A percentile compares a stretch with the other conserved stretches of the same genome.
These are phyloP conservation scores for Misgurnus anguillicaudatus DNA, from an alignment of 2,113 vertebrate species.

Conservation along the genomic window DNA sequence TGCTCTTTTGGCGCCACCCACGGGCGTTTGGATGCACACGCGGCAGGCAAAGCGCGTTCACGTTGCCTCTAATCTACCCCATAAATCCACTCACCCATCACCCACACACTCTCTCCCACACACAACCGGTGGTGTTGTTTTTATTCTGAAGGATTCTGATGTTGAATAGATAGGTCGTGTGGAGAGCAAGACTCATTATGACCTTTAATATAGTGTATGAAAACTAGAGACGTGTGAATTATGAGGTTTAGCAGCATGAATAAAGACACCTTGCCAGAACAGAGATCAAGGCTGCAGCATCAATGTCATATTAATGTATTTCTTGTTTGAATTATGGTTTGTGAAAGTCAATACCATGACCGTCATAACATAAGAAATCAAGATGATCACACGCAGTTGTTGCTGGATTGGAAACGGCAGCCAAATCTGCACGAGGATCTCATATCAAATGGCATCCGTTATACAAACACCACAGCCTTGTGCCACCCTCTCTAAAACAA, in stretches of 20 bases:
- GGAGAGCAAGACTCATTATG: background rate
- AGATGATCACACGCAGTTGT: background rate
- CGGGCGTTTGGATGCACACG: constrained; percentile 62
- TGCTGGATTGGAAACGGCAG: no score
- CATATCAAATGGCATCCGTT: no score
- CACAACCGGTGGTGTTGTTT: background rate
- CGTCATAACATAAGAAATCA: background rate
- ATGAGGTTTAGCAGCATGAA: background rate
- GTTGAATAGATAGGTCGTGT: background rate
- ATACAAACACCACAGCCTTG: no score
- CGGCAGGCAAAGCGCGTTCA: constrained; percentile 21
- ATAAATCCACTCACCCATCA: constrained; percentile 31
- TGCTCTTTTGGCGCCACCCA: constrained; percentile 79
- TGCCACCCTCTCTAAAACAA: no score
- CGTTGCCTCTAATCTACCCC: constrained; percentile 34
- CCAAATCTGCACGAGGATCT: no score
- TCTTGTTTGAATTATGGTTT: background rate
- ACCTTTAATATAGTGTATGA: background rate
- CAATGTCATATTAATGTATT: background rate
- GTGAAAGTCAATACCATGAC: background rate
- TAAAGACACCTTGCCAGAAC: background rate
- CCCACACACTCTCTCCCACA: constrained; percentile 6
- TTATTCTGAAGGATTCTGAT: constrained; percentile 7
- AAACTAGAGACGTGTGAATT: background rate
- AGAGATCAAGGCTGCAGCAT: background rate